Evolutionary conservation across 2,113 vertebrate genomes (phyloP), one percentile per base, ranked within the genome.

Genomic region (Mastomys natalensis): DNA sequence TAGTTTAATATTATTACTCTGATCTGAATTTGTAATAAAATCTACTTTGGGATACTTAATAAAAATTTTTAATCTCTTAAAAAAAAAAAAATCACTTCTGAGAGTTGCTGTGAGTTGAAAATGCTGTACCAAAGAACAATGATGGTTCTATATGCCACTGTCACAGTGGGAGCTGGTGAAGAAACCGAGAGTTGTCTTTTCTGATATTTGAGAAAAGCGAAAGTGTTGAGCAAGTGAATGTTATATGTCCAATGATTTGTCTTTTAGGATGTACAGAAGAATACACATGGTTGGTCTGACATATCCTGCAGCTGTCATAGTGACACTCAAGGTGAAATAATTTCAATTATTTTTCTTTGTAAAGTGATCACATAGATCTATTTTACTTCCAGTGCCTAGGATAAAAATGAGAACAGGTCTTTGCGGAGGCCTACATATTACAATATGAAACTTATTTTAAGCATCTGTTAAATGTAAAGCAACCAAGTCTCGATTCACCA

Each of bases 211-310:
- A 93, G 86, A 89, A 29, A 24, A 87, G 37, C 68, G 8, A 4
- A 95, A 87, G 31, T 29, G 48, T 76, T 22, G 82, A 90, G 16
- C 89, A 97, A 91, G 87, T 97, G 53, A 96, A 89, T 72, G 53
- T 88, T 90, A 84, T 45, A 58, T 62, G 4, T 62, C 70, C 4
- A 31, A 7, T 87, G 93, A 51, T 81, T 97, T 97, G 98, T 97
- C 96, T 94, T 97, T 91, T 98, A 99, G 99, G 98, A 99, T 99
- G 99, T 99, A 99, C 98, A 99, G 99, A 99, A 99, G 98, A 99
- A 99, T 99, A 99, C 99, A 99, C 98, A 99, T 99, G 99, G 99
- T 99, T 72, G 99, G 99, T 87, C 99, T 99, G 98, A 99, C 99
- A 80, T 99, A 99, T 95, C 99, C 99, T 96, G 98, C 99, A 97